Evolutionary conservation across 2,113 vertebrate species (phyloP).

Genomic region (Thymallus thymallus): DNA sequence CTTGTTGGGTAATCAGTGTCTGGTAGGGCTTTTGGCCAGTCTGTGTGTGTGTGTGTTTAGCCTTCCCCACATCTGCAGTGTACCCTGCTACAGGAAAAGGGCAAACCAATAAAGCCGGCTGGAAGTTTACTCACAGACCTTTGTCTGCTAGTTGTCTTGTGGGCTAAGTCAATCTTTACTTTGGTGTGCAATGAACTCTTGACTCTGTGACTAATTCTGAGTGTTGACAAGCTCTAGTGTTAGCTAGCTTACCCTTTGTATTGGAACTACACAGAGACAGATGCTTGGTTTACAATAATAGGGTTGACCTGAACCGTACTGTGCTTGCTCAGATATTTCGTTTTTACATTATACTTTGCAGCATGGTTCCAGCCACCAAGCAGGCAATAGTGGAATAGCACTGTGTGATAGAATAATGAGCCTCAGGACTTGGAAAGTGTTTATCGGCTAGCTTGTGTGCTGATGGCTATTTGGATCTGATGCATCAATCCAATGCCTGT

Average conservation of each 20-base stretch:
- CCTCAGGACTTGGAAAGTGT: conserved; percentile 24
- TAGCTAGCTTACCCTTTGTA: not conserved
- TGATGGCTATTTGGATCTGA: conserved; percentile 28
- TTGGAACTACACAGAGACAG: conserved; percentile 11
- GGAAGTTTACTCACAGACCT: conserved; percentile 69
- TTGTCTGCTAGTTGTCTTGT: conserved; percentile 66
- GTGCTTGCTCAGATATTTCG: too few species aligned
- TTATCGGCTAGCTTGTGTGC: conserved; percentile 25
- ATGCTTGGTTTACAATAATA: not conserved
- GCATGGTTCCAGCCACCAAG: not conserved
- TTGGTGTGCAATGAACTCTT: conserved; percentile 64
- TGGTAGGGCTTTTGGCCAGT: not conserved
- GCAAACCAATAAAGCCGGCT: conserved; percentile 64
- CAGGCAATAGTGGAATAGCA: too few species aligned
- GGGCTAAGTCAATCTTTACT: conserved; percentile 74
- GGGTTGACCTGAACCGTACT: too few species aligned
- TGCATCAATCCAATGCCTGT: conserved; percentile 25
- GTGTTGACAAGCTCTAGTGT: conserved; percentile 10
- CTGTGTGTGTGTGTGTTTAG: conserved; percentile 33
- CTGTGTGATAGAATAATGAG: not conserved
- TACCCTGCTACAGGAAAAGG: conserved; percentile 51
- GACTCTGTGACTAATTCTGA: conserved; percentile 52
- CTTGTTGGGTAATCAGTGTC: not conserved
- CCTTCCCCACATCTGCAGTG: conserved; percentile 64
- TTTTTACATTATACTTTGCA: too few species aligned